Conservation (phyloP, 2,113 vertebrate genomes). For the Albula glossodonta region DNA sequence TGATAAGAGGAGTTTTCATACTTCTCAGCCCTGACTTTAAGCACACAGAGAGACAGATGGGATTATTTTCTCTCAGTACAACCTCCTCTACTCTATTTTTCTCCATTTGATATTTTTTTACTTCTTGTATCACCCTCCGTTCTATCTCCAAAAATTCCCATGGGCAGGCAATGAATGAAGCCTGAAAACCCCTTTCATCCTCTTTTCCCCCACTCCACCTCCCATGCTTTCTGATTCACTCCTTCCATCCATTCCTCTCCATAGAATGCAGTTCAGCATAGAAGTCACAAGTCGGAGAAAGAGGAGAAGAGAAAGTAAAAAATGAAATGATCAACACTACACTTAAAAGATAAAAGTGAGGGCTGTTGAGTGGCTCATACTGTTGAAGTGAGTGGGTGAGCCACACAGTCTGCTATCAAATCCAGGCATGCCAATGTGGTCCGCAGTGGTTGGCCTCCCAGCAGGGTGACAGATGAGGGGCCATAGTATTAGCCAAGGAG, state of each 20-base stretch:
- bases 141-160: background rate
- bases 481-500: too few relatives aligned
- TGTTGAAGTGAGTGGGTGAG: too few relatives aligned
- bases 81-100: background rate
- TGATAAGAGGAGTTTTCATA: too few relatives aligned
- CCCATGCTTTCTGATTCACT: background rate
- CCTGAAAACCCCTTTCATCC: background rate
- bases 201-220: background rate
- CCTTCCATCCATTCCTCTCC: background rate
- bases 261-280: background rate
- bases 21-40: background rate
- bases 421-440: too few relatives aligned
- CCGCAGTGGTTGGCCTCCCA: too few relatives aligned
- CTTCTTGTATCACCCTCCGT: background rate
- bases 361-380: too few relatives aligned
- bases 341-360: background rate
- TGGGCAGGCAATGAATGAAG: background rate
- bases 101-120: background rate
- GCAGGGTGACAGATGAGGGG: too few relatives aligned
- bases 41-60: background rate
- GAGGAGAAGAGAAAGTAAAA: background rate
- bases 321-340: background rate
- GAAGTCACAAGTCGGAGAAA: background rate
- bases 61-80: background rate
- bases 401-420: too few relatives aligned